Percentiles rank a stretch among this genome's conserved stretches.
phyloP scores from a whole-genome alignment of 2,888 invertebrate species.

The Zootermopsis nevadensis region DNA sequence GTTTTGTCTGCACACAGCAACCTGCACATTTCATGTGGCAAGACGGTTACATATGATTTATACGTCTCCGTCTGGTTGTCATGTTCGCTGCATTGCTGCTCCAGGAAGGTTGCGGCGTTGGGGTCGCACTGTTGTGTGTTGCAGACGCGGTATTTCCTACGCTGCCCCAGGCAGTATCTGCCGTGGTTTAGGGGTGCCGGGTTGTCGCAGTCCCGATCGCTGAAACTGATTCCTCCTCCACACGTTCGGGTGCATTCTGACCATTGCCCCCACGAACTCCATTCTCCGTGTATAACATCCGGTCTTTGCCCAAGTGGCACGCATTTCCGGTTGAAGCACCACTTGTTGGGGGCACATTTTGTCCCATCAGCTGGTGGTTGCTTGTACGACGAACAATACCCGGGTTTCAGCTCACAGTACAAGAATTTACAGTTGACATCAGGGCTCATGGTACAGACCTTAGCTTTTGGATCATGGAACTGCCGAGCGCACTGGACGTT shows the following conservation, averaged over 20 bases:
- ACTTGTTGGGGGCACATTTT: conserved; percentile 74
- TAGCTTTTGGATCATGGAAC: neutral
- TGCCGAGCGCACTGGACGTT: conserved; percentile 77
- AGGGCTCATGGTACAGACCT: conserved; percentile 54
- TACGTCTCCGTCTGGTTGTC: conserved; percentile 57
- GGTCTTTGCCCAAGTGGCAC: conserved; percentile 72
- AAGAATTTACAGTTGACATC: conserved; percentile 64
- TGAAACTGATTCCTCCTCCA: conserved; percentile 71
- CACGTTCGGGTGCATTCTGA: conserved; percentile 72
- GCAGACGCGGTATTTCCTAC: conserved; percentile 81
- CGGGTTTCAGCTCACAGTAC: conserved; percentile 65
- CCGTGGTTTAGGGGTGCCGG: conserved; percentile 73
- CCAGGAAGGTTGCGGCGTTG: conserved; percentile 62
- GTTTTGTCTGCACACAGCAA: conserved; percentile 17
- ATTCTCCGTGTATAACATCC: conserved; percentile 72
- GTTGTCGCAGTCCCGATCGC: conserved; percentile 72
- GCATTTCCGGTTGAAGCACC: conserved; percentile 74
- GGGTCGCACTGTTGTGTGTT: conserved; percentile 73
- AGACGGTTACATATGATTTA: neutral
- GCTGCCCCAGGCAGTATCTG: conserved; percentile 72
- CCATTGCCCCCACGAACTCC: conserved; percentile 74
- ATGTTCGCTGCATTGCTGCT: conserved; percentile 65
- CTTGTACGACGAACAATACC: conserved; percentile 66
- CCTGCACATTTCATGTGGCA: neutral
- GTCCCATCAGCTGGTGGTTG: conserved; percentile 75